Conservation (phyloP, 2,888 invertebrate species). For the Cyclophora punctaria region DNA sequence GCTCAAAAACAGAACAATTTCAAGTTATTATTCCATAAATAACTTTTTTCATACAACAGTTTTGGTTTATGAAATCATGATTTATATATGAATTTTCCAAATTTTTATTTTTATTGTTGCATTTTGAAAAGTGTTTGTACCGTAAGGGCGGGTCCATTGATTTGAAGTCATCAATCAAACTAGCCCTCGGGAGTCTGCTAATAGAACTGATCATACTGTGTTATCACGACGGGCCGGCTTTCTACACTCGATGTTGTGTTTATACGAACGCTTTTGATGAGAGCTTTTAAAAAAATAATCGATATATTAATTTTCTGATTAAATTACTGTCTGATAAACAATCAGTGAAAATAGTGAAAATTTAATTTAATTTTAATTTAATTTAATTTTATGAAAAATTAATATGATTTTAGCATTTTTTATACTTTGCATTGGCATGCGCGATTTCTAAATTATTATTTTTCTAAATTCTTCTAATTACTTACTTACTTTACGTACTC, state of each 20-base stretch:
- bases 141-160: conserved; percentile 63
- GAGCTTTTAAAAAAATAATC: too few relatives aligned
- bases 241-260: conserved; percentile 16
- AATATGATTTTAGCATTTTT: too few relatives aligned
- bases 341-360: too few relatives aligned
- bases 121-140: conserved; percentile 11
- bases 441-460: not conserved
- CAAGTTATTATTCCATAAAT: not conserved
- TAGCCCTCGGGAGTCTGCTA: conserved; percentile 56
- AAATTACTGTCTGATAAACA: too few relatives aligned
- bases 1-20: too few relatives aligned
- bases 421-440: too few relatives aligned
- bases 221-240: conserved; percentile 65
- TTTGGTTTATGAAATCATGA: not conserved
- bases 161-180: conserved; percentile 75
- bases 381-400: too few relatives aligned
- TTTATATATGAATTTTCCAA: too few relatives aligned
- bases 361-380: too few relatives aligned
- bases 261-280: conserved; percentile 27
- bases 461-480: conserved; percentile 4
- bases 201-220: conserved; percentile 68
- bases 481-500: conserved; percentile 1
- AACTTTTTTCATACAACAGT: not conserved
- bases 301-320: too few relatives aligned
- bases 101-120: conserved; percentile 3